A percentile compares a stretch with the other conserved stretches of the same genome.
These are phyloP conservation scores for Malthinus flaveolus DNA, from an alignment of 2,888 invertebrate genomes.

Conservation along the genomic window DNA sequence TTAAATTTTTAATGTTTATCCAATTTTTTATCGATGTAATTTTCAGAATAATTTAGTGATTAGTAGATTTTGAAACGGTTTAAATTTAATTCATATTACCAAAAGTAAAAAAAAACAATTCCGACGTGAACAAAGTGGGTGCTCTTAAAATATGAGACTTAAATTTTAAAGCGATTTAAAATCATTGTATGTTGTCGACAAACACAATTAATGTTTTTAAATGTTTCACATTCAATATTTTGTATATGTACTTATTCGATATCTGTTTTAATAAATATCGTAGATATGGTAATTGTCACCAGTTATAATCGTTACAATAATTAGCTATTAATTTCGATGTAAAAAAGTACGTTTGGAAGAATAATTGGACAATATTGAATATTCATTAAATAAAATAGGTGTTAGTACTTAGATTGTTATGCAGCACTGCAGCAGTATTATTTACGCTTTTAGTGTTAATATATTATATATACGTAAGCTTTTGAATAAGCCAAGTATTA, in stretches of 20 bases:
- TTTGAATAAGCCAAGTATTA: conserved; percentile 12
- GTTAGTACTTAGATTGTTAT: conserved; percentile 4
- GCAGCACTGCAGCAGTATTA: conserved; percentile 16
- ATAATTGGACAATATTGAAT: conserved; percentile 17
- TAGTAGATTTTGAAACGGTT: too few relatives aligned
- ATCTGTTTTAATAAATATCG: not conserved
- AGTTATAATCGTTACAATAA: conserved; percentile 17
- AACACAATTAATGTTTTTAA: too few relatives aligned
- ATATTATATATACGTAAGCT: not conserved
- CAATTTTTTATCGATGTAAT: too few relatives aligned
- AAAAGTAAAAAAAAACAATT: too few relatives aligned
- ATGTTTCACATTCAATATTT: conserved; percentile 10
- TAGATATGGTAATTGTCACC: conserved; percentile 9
- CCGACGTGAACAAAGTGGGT: too few relatives aligned
- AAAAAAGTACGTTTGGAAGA: not conserved
- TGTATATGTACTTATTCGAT: conserved; percentile 18
- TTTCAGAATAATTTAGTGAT: too few relatives aligned
- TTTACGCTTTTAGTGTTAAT: conserved; percentile 20
- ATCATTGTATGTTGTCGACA: conserved; percentile 2
- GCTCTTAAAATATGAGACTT: too few relatives aligned
- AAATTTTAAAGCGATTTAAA: too few relatives aligned
- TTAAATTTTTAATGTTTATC: too few relatives aligned
- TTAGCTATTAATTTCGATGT: not conserved
- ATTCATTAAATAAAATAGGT: conserved; percentile 4
- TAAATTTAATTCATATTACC: too few relatives aligned